Conservation (phyloP, 1,140 invertebrate species). For the Brachionus manjavacas region DNA sequence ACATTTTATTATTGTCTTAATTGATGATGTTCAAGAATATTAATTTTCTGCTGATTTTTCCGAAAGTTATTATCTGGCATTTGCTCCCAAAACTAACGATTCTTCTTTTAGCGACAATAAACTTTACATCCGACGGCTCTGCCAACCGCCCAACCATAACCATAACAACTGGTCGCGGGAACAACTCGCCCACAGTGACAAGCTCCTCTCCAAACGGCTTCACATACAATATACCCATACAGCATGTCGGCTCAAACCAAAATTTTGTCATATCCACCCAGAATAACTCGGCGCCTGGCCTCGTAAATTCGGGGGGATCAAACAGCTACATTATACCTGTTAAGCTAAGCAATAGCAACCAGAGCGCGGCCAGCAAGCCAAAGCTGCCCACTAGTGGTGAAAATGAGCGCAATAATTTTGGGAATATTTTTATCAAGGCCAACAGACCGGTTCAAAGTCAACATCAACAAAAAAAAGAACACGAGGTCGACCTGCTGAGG, state of each 20-base stretch:
- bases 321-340: constrained; percentile 38
- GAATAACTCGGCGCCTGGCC: background rate
- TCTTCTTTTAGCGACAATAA: constrained; percentile 27
- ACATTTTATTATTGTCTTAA: too few species aligned
- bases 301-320: background rate
- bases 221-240: constrained; percentile 39
- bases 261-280: constrained; percentile 22
- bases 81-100: background rate
- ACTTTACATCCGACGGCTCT: background rate
- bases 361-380: background rate
- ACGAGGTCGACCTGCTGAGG: constrained; percentile 81
- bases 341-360: background rate
- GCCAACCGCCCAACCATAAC: constrained; percentile 31
- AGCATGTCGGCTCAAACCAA: constrained; percentile 31
- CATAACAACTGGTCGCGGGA: constrained; percentile 19
- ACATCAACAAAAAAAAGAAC: constrained; percentile 46
- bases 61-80: background rate
- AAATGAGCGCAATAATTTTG: background rate
- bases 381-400: background rate
- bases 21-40: too few species aligned
- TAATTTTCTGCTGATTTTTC: too few species aligned
- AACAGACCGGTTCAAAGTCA: background rate
- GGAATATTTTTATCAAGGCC: constrained; percentile 21
- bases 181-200: constrained; percentile 13
- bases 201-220: constrained; percentile 5